phyloP scores from a whole-genome alignment of 2,113 vertebrate species.

The Lamprotornis superbus region DNA sequence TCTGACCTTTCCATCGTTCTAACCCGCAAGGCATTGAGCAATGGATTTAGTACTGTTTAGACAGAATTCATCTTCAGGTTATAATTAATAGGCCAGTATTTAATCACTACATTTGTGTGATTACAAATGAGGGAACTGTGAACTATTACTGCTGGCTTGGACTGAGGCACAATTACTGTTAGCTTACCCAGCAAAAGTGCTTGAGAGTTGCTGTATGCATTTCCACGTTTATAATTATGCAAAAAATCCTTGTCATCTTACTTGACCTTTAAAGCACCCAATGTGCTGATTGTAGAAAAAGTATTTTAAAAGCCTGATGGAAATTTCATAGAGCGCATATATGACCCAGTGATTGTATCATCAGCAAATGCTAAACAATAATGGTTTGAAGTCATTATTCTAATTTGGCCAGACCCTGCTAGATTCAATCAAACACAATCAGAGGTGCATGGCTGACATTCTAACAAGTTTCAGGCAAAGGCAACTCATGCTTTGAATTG shows the following conservation, averaged over 20 bases:
- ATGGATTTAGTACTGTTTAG: slow-evolving; percentile 37
- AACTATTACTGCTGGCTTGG: slow-evolving; percentile 36
- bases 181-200: slow-evolving; percentile 43
- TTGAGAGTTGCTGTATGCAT: slow-evolving; percentile 12
- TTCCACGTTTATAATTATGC: slow-evolving; percentile 57
- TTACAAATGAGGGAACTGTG: slow-evolving; percentile 50
- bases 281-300: slow-evolving; percentile 50
- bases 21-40: background rate
- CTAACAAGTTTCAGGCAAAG: slow-evolving; percentile 54
- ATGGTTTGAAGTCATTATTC: slow-evolving; percentile 47
- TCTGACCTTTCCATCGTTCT: slow-evolving; percentile 61
- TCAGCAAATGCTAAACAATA: slow-evolving; percentile 61
- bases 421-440: slow-evolving; percentile 52
- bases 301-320: slow-evolving; percentile 52
- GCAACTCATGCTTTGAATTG: slow-evolving; percentile 5
- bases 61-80: slow-evolving; percentile 46
- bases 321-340: slow-evolving; percentile 37
- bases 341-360: slow-evolving; percentile 34
- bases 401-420: slow-evolving; percentile 44
- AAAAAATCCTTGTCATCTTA: slow-evolving; percentile 25
- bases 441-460: slow-evolving; percentile 1
- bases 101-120: slow-evolving; percentile 60
- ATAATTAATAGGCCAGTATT: slow-evolving; percentile 62
- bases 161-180: slow-evolving; percentile 51
- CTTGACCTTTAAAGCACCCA: slow-evolving; percentile 62